phyloP scores from a whole-genome alignment of 2,797 vertebrate genomes.

The Phrynocephalus vlangalii region DNA sequence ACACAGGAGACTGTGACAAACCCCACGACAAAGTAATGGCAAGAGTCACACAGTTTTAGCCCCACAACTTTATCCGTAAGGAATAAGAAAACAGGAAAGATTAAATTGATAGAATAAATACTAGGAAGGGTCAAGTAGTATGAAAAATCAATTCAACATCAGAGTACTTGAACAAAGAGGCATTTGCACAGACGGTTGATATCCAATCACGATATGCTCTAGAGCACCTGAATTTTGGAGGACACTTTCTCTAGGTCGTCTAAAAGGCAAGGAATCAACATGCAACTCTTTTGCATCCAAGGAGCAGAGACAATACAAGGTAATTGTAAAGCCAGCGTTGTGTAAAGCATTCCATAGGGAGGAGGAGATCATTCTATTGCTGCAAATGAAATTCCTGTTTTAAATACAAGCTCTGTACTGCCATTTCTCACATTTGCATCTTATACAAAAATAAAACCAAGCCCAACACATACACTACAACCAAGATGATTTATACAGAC shows the following conservation, averaged over 20 bases:
- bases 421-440: conserved; percentile 59
- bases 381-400: conserved; percentile 14
- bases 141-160: conserved; percentile 1
- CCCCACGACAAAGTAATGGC: conserved; percentile 40
- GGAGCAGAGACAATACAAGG: not conserved
- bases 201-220: conserved; percentile 32
- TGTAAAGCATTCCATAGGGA: conserved; percentile 1
- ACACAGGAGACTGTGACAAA: conserved; percentile 34
- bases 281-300: conserved; percentile 18
- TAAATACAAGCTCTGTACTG: conserved; percentile 51
- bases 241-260: not conserved
- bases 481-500: conserved; percentile 68
- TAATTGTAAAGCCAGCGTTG: not conserved
- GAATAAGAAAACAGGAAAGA: conserved; percentile 3
- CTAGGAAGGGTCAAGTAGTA: not conserved
- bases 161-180: conserved; percentile 1
- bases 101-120: not conserved
- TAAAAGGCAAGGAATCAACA: conserved; percentile 2
- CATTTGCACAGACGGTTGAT: not conserved
- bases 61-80: conserved; percentile 14
- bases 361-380: conserved; percentile 17
- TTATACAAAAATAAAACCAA: conserved; percentile 67
- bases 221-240: not conserved
- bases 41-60: conserved; percentile 16
- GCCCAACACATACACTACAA: conserved; percentile 59